A percentile compares a stretch with the other conserved stretches of the same genome.
These are phyloP conservation scores for Priocnemis perturbator DNA, from an alignment of 2,888 invertebrate genomes.

Conservation along the genomic window DNA sequence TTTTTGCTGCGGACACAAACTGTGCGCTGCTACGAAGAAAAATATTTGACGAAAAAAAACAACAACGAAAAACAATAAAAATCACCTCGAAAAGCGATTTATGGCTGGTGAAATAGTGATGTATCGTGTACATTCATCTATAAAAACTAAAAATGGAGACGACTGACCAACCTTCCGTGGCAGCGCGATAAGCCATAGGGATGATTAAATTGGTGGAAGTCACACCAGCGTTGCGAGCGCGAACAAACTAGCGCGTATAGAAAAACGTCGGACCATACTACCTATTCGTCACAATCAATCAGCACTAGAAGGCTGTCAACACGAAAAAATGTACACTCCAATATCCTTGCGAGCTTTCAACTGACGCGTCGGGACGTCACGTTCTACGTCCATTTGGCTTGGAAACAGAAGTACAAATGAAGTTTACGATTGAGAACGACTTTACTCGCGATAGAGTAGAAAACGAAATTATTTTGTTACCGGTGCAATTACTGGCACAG, in stretches of 20 bases:
- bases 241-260: slow-evolving; percentile 36
- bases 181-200: no score
- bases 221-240: slow-evolving; percentile 40
- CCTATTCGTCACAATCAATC: slow-evolving; percentile 60
- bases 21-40: background rate
- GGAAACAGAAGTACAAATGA: slow-evolving; percentile 30
- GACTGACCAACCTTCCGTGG: no score
- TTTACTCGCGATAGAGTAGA: no score
- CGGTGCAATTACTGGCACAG: slow-evolving; percentile 12
- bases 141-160: no score
- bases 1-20: no score
- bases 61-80: background rate
- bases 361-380: slow-evolving; percentile 28
- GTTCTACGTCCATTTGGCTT: slow-evolving; percentile 34
- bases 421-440: slow-evolving; percentile 17
- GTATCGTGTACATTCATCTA: no score
- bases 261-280: slow-evolving; percentile 45
- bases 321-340: slow-evolving; percentile 36
- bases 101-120: slow-evolving; percentile 5
- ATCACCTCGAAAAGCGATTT: background rate
- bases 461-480: no score
- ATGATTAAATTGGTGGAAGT: slow-evolving; percentile 46
- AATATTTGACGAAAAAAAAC: background rate
- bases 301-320: slow-evolving; percentile 44
- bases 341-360: slow-evolving; percentile 39